Evolutionary conservation across 2,113 vertebrate genomes (phyloP).

Genomic region (Felis catus): F.catus_Fca126_mat1.0 CM031420.1:84240001-84240500

Average conservation of each 20-base stretch:
- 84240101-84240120: neutral
- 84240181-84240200: neutral
- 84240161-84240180: neutral
- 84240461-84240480: neutral
- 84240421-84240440: neutral
- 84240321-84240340: neutral
- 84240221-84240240: neutral
- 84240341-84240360: neutral
- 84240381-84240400: slow-evolving; percentile 28
- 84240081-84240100: neutral
- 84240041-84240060: neutral
- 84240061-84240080: neutral
- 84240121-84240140: neutral
- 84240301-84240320: neutral
- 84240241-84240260: slow-evolving; percentile 35
- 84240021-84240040: neutral
- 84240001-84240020: neutral
- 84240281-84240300: neutral
- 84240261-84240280: neutral
- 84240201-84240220: neutral
- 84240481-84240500: neutral
- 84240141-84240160: neutral
- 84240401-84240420: neutral
- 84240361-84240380: neutral
- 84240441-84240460: neutral